Conservation (phyloP, 2,113 vertebrate species). For the Pagrus major region DNA sequence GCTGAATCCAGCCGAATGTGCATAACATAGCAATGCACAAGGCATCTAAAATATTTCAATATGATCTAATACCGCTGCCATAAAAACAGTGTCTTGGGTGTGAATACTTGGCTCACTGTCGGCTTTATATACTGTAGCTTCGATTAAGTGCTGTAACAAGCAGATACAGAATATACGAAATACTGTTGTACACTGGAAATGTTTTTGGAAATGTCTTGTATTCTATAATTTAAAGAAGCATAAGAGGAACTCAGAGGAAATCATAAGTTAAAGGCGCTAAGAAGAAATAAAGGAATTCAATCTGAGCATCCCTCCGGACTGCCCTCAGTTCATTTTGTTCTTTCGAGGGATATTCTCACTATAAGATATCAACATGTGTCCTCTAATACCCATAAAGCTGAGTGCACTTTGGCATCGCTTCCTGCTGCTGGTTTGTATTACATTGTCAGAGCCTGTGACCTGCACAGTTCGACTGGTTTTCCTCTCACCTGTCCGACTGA, state of each 20-base stretch:
- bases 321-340: background rate
- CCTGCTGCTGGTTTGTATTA: conserved; percentile 20
- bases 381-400: background rate
- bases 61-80: conserved; percentile 46
- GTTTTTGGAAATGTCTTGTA: background rate
- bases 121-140: conserved; percentile 16
- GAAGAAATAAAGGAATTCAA: background rate
- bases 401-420: background rate
- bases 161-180: conserved; percentile 11
- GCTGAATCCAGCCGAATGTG: conserved; percentile 20
- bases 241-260: background rate
- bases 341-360: background rate
- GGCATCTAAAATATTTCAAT: conserved; percentile 34
- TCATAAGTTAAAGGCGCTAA: conserved; percentile 10
- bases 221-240: background rate
- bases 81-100: conserved; percentile 34
- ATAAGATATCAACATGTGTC: conserved; percentile 13
- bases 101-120: conserved; percentile 39
- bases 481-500: conserved; percentile 23
- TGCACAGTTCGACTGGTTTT: background rate
- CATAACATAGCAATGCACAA: conserved; percentile 32
- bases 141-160: conserved; percentile 21
- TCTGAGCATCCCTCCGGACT: background rate
- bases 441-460: conserved; percentile 9
- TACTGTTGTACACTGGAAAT: background rate